Base-by-base conservation (phyloP, 2,888 invertebrate genomes). In the Brachyptera putata region DNA sequence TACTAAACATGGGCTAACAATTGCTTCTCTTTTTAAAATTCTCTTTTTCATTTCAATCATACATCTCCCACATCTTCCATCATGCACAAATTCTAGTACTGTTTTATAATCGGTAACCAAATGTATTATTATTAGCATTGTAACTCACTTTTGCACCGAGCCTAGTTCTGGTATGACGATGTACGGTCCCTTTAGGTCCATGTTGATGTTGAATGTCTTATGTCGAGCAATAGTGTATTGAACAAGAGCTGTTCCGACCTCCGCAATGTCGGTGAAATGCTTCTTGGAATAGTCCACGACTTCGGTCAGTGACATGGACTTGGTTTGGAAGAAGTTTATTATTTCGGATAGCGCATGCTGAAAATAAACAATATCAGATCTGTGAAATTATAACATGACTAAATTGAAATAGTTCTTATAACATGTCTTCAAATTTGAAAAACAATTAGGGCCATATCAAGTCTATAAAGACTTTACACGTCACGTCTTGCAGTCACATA, bases 151-250 rank as follows among this genome's bases (percentile, higher is more conserved):
- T 67, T 82, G 79, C 60, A 83, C 74, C 37, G 85, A 84, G 16
- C 89, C 89, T 66, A 83, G 80, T 70, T 91, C 89, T 0, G 90
- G 89, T 60, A 91, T 74, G 3, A 91, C 82, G 9, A 91, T 70
- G 68, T 88, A 87, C 0, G 90, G 90, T 5, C 87, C 84, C 71
- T 85, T 86, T 55, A 91, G 74, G 67, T 90, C 87, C 61, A 90
- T 77, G 67, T 84, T 86, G n/a, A 91, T 72, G 65, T 84, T 82
- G 68, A 87, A 78, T 65, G 84, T 79, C 74, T 83, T 81, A 65
- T 79, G 78, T 67, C 81, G 74, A 21, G 77, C 75, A 66, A 78
- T 78, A 58, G 76, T 81, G 63, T 80, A 79, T 50, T 79, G 77
- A 1, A 83, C 71, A 56, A 82, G 73, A 48, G 71, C 69, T 53